Evolutionary conservation across 2,797 vertebrate genomes (phyloP).

Genomic region (Phalloptychus januarius): DNA sequence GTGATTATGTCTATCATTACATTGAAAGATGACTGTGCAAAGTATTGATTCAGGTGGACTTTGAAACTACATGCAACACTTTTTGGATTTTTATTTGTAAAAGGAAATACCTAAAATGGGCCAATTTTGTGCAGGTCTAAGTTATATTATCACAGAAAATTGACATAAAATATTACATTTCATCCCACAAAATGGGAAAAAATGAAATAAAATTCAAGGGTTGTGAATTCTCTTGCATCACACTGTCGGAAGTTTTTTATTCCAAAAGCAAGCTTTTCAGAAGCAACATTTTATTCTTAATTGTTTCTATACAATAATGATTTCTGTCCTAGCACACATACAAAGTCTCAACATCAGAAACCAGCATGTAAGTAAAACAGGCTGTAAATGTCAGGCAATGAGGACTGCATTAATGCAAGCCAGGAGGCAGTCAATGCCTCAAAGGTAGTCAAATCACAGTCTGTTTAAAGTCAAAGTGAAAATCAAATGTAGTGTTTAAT

Average conservation of each 20-base stretch:
- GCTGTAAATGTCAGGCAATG: slow-evolving; percentile 59
- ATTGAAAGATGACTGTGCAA: neutral
- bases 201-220: neutral
- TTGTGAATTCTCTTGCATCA: neutral
- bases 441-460: slow-evolving; percentile 36
- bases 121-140: neutral
- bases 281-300: neutral
- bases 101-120: neutral
- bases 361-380: slow-evolving; percentile 42
- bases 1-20: neutral
- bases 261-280: slow-evolving; percentile 3
- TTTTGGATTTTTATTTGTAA: neutral
- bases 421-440: slow-evolving; percentile 41
- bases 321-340: slow-evolving; percentile 7
- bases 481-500: slow-evolving; percentile 51
- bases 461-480: slow-evolving; percentile 56
- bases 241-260: neutral
- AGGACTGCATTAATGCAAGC: slow-evolving; percentile 20
- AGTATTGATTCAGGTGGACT: neutral
- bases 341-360: slow-evolving; percentile 25
- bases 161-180: neutral
- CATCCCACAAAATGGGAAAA: neutral
- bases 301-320: neutral
- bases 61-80: neutral
- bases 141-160: neutral